Conservation (phyloP, 2,113 vertebrate genomes). For the Notothenia coriiceps region DNA sequence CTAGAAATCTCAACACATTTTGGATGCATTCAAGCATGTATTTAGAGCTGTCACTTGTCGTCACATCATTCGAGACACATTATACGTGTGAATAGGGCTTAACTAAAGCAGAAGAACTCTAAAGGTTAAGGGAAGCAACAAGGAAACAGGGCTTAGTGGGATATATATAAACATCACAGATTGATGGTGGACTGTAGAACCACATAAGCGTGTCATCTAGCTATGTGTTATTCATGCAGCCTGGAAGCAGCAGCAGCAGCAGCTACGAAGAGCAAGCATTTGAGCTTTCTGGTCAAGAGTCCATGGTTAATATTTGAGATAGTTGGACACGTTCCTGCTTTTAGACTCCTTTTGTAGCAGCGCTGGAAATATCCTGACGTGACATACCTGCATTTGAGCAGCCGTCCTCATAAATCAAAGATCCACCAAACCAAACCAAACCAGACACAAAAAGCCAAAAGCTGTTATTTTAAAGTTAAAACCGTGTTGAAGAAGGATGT, state of each 20-base stretch:
- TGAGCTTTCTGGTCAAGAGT: conserved; percentile 54
- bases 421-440: background rate
- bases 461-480: background rate
- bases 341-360: conserved; percentile 56
- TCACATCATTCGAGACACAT: background rate
- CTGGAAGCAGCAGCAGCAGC: conserved; percentile 2
- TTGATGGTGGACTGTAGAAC: background rate
- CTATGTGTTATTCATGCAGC: conserved; percentile 31
- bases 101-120: background rate
- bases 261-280: conserved; percentile 24
- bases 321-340: conserved; percentile 63
- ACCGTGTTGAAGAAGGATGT: background rate
- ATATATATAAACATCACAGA: background rate
- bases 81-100: background rate
- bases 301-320: conserved; percentile 74
- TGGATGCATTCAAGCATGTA: background rate
- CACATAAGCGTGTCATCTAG: background rate
- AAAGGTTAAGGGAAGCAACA: background rate
- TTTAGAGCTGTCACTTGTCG: background rate
- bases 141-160: background rate
- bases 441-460: background rate
- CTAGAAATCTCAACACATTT: background rate
- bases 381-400: conserved; percentile 56
- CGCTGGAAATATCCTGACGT: conserved; percentile 58
- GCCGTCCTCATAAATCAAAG: conserved; percentile 29